Evolutionary conservation across 2,113 vertebrate species (phyloP).

Genomic region (Saimiri boliviensis): DNA sequence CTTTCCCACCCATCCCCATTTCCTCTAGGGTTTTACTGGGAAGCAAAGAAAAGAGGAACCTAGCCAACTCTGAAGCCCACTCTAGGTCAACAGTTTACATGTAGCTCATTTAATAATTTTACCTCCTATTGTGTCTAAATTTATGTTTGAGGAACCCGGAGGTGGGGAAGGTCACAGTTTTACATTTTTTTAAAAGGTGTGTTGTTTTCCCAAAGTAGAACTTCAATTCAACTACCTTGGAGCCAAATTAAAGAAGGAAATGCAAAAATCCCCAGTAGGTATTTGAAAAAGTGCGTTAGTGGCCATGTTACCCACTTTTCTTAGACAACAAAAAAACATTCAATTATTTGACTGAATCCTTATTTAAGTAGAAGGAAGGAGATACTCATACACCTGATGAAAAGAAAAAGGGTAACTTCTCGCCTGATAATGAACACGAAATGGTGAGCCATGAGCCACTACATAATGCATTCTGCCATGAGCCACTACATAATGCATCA

Average conservation of each 20-base stretch:
- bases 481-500: not conserved
- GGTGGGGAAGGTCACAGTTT: not conserved
- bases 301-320: not conserved
- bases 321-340: not conserved
- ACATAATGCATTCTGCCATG: not conserved
- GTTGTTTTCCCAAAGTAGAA: conserved; percentile 52
- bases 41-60: conserved; percentile 60
- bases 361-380: not conserved
- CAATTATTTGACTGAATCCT: not conserved
- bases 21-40: conserved; percentile 64
- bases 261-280: not conserved
- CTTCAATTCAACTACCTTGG: conserved; percentile 29
- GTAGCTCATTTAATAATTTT: conserved; percentile 17
- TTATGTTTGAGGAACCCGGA: conserved; percentile 55
- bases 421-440: not conserved
- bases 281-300: not conserved
- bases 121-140: conserved; percentile 63
- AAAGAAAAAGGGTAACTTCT: not conserved
- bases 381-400: not conserved
- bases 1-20: conserved; percentile 54
- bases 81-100: not conserved
- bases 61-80: conserved; percentile 44
- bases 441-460: not conserved
- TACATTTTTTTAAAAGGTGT: conserved; percentile 48
- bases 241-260: conserved; percentile 57